phyloP scores from a whole-genome alignment of 2,113 vertebrate genomes.

The Fulmarus glacialis region DNA sequence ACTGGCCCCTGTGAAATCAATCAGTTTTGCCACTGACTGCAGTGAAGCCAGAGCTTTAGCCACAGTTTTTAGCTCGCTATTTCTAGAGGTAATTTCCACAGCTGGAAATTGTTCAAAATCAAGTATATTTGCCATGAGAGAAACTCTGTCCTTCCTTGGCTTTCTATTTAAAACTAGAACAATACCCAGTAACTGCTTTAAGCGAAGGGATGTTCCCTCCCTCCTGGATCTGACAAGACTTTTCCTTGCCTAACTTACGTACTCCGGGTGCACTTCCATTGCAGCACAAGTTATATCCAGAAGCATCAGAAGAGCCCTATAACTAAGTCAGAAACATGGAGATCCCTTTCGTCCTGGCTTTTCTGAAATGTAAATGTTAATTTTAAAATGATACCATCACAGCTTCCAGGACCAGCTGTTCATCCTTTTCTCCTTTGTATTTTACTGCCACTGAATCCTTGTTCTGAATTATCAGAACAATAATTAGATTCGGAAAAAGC shows the following conservation, averaged over 20 bases:
- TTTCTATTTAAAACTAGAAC: not conserved
- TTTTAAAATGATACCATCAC: not conserved
- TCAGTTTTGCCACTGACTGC: not conserved
- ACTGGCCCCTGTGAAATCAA: not conserved
- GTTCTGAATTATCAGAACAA: constrained; percentile 24
- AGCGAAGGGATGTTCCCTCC: not conserved
- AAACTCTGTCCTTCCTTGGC: not conserved
- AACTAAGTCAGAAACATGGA: not conserved
- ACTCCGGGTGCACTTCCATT: not conserved
- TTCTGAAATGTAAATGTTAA: not conserved
- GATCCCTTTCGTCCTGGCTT: not conserved
- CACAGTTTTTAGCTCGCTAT: not conserved
- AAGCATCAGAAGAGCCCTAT: not conserved
- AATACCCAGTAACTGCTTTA: not conserved
- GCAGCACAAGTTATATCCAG: not conserved
- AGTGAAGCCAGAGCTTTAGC: not conserved
- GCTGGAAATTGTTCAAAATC: not conserved
- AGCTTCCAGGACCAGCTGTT: not conserved
- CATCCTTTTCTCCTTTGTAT: not conserved
- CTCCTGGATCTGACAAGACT: not conserved
- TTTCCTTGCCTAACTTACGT: not conserved
- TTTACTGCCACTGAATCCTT: not conserved
- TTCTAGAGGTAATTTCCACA: not conserved
- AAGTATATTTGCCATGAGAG: not conserved
- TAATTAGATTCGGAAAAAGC: not conserved